phyloP scores from a whole-genome alignment of 2,797 vertebrate genomes.

The Scolopax bukidnonensis region DNA sequence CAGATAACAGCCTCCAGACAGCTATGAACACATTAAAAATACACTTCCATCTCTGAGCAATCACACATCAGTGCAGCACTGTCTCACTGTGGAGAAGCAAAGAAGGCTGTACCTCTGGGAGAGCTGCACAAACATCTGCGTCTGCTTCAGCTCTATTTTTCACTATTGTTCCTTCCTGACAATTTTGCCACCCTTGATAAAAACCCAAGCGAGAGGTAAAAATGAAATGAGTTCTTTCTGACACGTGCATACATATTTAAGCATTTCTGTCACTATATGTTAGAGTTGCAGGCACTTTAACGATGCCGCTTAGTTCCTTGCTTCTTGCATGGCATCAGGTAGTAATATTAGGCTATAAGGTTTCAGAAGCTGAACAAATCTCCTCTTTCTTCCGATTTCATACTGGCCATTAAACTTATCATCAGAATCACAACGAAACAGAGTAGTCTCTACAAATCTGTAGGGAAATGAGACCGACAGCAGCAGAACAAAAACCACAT shows the following conservation, averaged over 20 bases:
- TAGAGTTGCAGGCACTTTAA: constrained; percentile 29
- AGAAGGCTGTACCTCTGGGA: not conserved
- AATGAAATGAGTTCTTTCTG: constrained; percentile 45
- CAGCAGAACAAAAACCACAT: not conserved
- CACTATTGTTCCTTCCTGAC: constrained; percentile 23
- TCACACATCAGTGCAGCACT: rapidly evolving
- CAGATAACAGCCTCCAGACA: constrained; percentile 14
- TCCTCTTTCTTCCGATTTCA: constrained; percentile 5
- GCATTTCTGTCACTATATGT: constrained; percentile 44
- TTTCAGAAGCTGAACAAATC: constrained; percentile 38
- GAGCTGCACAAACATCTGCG: not conserved
- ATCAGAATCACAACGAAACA: not conserved
- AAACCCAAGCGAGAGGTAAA: constrained; percentile 30
- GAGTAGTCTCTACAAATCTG: constrained; percentile 34
- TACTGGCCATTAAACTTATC: constrained; percentile 1
- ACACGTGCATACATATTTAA: constrained; percentile 69
- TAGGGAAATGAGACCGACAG: constrained; percentile 14
- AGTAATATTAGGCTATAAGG: not conserved
- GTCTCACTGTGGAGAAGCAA: not conserved
- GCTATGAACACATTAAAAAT: constrained; percentile 4
- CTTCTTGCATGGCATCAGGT: not conserved
- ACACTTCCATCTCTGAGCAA: not conserved
- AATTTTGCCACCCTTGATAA: constrained; percentile 57
- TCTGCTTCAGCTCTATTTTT: not conserved
- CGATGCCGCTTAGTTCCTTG: not conserved